Conservation (phyloP, 2,113 vertebrate species). For the Daboia siamensis region DNA sequence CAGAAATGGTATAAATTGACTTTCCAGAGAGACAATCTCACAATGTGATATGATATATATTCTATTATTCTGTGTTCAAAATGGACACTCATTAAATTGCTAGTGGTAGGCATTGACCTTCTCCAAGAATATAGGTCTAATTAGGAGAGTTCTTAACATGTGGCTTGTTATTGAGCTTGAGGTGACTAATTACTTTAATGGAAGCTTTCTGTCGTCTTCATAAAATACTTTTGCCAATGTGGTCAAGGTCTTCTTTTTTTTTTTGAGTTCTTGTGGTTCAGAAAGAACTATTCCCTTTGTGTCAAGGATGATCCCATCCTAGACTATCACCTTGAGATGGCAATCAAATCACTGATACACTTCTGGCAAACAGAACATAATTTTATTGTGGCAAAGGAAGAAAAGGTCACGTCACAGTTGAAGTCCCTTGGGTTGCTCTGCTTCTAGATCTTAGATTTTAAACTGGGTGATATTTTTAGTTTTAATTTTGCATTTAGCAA, state of each 20-base stretch:
- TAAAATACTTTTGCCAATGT: constrained; percentile 17
- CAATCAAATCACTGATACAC: not conserved
- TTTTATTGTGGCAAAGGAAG: not conserved
- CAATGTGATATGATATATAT: not conserved
- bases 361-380: not conserved
- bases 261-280: not conserved
- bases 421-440: not conserved
- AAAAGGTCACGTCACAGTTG: not conserved
- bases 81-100: constrained; percentile 28
- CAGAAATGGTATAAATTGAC: not conserved
- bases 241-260: fast-evolving
- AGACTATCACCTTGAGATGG: not conserved
- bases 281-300: not conserved
- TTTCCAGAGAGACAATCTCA: not conserved
- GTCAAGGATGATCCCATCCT: not conserved
- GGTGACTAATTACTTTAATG: constrained; percentile 23
- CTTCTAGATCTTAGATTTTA: not conserved
- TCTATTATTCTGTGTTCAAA: not conserved
- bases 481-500: not conserved
- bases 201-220: constrained; percentile 5
- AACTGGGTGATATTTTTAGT: not conserved
- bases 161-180: not conserved
- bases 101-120: not conserved
- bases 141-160: constrained; percentile 23
- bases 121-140: constrained; percentile 27